Percentiles rank a stretch among this genome's conserved stretches.
phyloP scores from a whole-genome alignment of 2,888 invertebrate species.

The Papilio protenor region DNA sequence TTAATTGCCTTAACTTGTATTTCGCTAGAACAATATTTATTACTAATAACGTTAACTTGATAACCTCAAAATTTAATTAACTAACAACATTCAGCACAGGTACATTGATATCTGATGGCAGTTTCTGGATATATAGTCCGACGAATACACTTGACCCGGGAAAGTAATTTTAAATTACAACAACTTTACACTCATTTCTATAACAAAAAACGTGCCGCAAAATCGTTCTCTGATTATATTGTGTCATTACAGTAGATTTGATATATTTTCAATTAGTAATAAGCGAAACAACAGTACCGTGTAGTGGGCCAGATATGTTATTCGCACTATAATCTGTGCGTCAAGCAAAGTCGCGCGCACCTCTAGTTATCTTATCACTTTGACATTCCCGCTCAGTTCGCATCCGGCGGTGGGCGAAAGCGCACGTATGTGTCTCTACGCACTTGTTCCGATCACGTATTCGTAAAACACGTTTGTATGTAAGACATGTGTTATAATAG shows the following conservation, averaged over 20 bases:
- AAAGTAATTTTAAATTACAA: background rate
- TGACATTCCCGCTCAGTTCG: constrained; percentile 54
- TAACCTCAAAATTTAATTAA: constrained; percentile 31
- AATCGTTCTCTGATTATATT: too few species aligned
- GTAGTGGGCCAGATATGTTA: background rate
- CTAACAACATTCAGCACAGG: constrained; percentile 2
- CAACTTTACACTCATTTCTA: too few species aligned
- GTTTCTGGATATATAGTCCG: background rate
- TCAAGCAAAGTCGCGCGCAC: constrained; percentile 33
- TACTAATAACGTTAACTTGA: constrained; percentile 15
- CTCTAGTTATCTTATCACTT: constrained; percentile 56
- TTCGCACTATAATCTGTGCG: background rate
- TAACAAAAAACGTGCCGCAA: too few species aligned
- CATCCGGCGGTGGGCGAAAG: constrained; percentile 44
- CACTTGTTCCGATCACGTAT: background rate
- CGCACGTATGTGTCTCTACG: constrained; percentile 47
- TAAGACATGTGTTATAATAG: constrained; percentile 11
- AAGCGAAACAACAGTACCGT: background rate
- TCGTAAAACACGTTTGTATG: constrained; percentile 9
- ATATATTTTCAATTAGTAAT: background rate
- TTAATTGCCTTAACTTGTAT: constrained; percentile 1
- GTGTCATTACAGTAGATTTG: too few species aligned
- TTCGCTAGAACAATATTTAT: constrained; percentile 24
- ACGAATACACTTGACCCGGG: background rate
- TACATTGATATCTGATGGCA: constrained; percentile 1